Conservation (phyloP, 2,113 vertebrate genomes). For the Hippopotamus amphibius region DNA sequence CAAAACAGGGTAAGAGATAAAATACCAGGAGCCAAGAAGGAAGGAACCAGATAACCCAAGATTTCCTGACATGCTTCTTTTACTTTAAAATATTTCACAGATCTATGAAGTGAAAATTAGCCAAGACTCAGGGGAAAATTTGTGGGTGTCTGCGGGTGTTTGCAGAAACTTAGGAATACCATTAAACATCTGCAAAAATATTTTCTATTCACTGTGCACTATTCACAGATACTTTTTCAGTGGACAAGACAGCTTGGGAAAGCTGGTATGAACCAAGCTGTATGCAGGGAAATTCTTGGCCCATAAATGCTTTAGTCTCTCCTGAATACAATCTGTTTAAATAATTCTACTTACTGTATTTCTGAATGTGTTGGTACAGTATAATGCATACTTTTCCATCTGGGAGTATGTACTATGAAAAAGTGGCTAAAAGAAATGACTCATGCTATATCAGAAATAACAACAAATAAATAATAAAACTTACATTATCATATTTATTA, state of each 20-base stretch:
- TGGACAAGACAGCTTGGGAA: conserved; percentile 64
- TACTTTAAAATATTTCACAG: conserved; percentile 68
- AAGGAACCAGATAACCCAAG: conserved; percentile 39
- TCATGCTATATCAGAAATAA: conserved; percentile 25
- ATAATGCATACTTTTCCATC: background rate
- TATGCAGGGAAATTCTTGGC: conserved; percentile 67
- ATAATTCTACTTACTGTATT: conserved; percentile 51
- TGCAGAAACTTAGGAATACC: conserved; percentile 52
- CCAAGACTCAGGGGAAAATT: conserved; percentile 45
- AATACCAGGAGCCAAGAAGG: background rate
- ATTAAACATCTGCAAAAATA: conserved; percentile 70
- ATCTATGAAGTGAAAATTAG: conserved; percentile 60
- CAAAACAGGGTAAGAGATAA: background rate
- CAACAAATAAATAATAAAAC: background rate
- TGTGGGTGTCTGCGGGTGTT: background rate
- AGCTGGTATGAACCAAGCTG: conserved; percentile 25
- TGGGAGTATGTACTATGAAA: background rate
- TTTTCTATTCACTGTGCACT: conserved; percentile 15
- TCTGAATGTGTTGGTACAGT: background rate
- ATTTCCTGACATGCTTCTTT: conserved; percentile 49
- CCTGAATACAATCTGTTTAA: conserved; percentile 47
- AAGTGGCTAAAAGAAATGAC: conserved; percentile 26
- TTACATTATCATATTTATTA: background rate
- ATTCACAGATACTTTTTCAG: conserved; percentile 56
- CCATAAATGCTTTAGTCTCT: conserved; percentile 14